phyloP scores from a whole-genome alignment of 2,113 vertebrate genomes.

The Dicaeum eximium region DNA sequence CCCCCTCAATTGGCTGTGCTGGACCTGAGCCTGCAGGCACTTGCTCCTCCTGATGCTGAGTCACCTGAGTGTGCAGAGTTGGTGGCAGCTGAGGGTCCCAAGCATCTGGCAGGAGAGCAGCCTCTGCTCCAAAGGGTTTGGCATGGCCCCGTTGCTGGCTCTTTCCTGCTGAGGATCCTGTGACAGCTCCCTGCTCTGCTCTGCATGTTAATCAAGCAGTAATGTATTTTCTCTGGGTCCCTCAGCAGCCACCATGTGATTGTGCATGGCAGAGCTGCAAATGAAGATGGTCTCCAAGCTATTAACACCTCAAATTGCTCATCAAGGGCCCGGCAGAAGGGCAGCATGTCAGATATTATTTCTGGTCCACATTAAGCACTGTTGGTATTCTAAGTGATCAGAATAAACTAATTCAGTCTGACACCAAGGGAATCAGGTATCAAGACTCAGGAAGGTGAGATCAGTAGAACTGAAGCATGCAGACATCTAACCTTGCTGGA shows the following conservation, averaged over 20 bases:
- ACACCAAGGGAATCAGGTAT: background rate
- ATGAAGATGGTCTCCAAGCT: constrained; percentile 19
- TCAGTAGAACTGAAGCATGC: background rate
- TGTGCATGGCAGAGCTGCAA: background rate
- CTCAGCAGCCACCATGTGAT: constrained; percentile 19
- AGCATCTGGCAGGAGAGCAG: background rate
- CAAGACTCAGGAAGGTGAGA: constrained; percentile 40
- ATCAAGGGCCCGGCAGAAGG: constrained; percentile 27
- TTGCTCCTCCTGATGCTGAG: background rate
- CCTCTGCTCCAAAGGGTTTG: background rate
- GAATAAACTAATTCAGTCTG: constrained; percentile 6
- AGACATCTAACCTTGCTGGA: background rate
- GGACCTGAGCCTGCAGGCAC: background rate
- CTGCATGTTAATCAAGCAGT: constrained; percentile 30
- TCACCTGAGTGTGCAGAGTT: background rate
- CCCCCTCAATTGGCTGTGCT: background rate
- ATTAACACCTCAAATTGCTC: constrained; percentile 27
- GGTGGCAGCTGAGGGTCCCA: background rate
- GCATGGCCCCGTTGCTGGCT: background rate
- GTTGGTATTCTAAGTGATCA: constrained; percentile 47
- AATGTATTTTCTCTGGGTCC: background rate
- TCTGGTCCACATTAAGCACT: constrained; percentile 16
- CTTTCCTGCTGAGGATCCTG: background rate
- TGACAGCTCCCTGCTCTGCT: background rate
- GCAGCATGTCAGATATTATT: background rate